Percentiles rank a stretch among this genome's conserved stretches.
Conservation (phyloP, 2,113 vertebrate species). For the Nestor notabilis region DNA sequence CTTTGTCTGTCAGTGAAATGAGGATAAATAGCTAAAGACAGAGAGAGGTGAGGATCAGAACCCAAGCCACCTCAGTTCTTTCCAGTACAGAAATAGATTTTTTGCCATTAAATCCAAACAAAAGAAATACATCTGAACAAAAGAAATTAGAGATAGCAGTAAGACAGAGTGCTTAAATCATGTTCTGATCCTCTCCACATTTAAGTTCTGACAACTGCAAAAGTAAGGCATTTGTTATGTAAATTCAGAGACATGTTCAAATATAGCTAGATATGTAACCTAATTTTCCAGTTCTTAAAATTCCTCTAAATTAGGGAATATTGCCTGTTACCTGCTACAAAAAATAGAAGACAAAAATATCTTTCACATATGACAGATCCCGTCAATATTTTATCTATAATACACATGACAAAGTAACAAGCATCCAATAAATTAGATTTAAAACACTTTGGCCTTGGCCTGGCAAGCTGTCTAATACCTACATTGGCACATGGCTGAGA, state of each 20-base stretch:
- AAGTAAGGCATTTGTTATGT: slow-evolving; percentile 38
- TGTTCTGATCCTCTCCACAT: slow-evolving; percentile 18
- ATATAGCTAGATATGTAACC: background rate
- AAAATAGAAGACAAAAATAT: slow-evolving; percentile 5
- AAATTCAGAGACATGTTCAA: slow-evolving; percentile 27
- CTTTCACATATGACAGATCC: slow-evolving; percentile 4
- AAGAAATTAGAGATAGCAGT: slow-evolving; percentile 12
- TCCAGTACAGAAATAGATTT: background rate
- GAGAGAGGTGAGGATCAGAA: background rate
- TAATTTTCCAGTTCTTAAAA: slow-evolving; percentile 52
- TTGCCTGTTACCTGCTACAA: background rate
- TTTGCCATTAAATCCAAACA: slow-evolving; percentile 22
- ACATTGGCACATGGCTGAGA: background rate
- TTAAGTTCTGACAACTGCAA: slow-evolving; percentile 45
- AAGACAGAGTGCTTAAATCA: background rate
- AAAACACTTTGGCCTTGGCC: background rate
- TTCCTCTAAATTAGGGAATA: slow-evolving; percentile 29
- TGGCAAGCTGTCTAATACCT: background rate
- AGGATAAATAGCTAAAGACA: background rate
- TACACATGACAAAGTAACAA: background rate
- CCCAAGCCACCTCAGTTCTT: background rate
- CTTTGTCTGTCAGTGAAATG: background rate
- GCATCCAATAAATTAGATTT: slow-evolving; percentile 1
- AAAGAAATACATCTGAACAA: slow-evolving; percentile 34
- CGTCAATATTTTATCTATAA: background rate